Evolutionary conservation across 2,888 invertebrate species (phyloP).

Genomic region (Caenorhabditis virilis): DNA sequence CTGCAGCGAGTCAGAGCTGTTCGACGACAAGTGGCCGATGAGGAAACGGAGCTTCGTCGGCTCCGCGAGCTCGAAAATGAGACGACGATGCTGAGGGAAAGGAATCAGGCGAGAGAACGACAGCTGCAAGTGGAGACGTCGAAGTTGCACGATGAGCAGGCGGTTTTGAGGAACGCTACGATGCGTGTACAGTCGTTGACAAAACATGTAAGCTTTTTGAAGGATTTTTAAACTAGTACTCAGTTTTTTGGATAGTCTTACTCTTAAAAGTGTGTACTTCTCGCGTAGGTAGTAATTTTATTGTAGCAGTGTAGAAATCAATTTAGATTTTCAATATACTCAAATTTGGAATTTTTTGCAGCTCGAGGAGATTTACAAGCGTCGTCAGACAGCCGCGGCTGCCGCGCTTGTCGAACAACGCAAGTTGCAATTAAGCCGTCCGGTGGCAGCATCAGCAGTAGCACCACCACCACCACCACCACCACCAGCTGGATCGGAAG

Average conservation of each 20-base stretch:
- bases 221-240: too few relatives aligned
- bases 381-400: constrained; percentile 74
- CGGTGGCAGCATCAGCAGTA: constrained; percentile 4
- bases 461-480: constrained; percentile 35
- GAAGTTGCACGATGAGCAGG: constrained; percentile 37
- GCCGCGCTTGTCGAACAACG: constrained; percentile 76
- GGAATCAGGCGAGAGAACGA: constrained; percentile 32
- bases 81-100: constrained; percentile 33
- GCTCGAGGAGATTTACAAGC: constrained; percentile 83
- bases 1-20: constrained; percentile 38
- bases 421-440: constrained; percentile 50
- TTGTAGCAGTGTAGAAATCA: too few relatives aligned
- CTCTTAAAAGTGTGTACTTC: too few relatives aligned
- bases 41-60: constrained; percentile 56
- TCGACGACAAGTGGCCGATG: constrained; percentile 56
- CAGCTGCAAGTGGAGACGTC: constrained; percentile 35
- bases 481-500: constrained; percentile 13
- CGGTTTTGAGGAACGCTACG: constrained; percentile 79
- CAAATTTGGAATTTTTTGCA: constrained; percentile 72
- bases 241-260: too few relatives aligned
- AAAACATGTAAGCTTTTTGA: constrained; percentile 44
- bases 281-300: too few relatives aligned
- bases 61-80: constrained; percentile 47
- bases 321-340: too few relatives aligned
- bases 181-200: constrained; percentile 95